Evolutionary conservation across 2,113 vertebrate genomes (phyloP).

Genomic region (Onychostruthus taczanowskii): DNA sequence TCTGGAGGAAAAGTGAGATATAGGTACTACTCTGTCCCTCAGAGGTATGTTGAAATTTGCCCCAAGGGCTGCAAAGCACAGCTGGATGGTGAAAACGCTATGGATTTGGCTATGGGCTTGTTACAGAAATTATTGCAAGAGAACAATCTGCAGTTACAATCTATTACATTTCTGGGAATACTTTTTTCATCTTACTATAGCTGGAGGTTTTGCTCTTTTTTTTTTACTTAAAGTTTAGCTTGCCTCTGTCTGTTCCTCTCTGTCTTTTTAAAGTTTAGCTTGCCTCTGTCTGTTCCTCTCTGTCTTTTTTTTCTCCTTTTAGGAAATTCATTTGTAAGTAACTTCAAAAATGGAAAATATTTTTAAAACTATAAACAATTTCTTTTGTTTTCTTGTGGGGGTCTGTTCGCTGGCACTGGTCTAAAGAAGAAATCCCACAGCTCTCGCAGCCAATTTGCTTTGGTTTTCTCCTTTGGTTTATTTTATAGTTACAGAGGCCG

Average conservation of each 20-base stretch:
- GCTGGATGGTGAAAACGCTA: not conserved
- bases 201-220: not conserved
- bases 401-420: not conserved
- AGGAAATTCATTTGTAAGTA: not conserved
- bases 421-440: conserved; percentile 38
- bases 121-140: not conserved
- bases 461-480: conserved; percentile 44
- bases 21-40: not conserved
- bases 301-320: not conserved
- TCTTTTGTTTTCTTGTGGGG: not conserved
- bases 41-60: not conserved
- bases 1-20: not conserved
- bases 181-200: not conserved
- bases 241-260: not conserved
- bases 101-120: not conserved
- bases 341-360: conserved; percentile 44
- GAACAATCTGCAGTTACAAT: not conserved
- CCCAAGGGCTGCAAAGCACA: not conserved
- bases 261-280: not conserved
- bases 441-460: conserved; percentile 4
- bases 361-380: conserved; percentile 21
- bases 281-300: not conserved
- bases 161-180: not conserved
- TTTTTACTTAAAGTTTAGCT: not conserved
- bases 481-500: conserved; percentile 27